Conservation (phyloP, 1,140 invertebrate species). For the Odontomachus brunneus region DNA sequence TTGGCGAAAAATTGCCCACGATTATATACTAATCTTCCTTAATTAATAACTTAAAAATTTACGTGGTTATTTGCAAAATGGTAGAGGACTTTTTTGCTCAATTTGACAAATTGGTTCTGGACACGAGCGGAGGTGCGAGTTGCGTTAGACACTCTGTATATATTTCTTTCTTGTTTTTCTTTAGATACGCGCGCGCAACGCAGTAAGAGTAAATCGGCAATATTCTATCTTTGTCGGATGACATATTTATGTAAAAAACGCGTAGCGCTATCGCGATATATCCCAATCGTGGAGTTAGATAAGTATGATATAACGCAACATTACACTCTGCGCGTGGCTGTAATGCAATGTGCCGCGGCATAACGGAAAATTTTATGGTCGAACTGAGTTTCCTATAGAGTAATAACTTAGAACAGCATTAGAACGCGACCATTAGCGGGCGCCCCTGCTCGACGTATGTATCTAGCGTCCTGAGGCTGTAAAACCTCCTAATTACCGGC, state of each 20-base stretch:
- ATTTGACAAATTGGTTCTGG: no score
- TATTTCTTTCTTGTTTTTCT: no score
- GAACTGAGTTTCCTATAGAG: slow-evolving; percentile 44
- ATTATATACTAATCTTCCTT: no score
- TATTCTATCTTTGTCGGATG: not conserved
- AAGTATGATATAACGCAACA: slow-evolving; percentile 11
- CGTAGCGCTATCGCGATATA: not conserved
- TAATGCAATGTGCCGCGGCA: not conserved
- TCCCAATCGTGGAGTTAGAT: slow-evolving; percentile 10
- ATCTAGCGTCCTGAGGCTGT: slow-evolving; percentile 14
- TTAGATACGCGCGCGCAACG: not conserved
- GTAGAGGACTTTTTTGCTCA: no score
- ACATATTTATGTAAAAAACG: not conserved
- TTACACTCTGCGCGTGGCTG: slow-evolving; percentile 10
- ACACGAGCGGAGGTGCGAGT: no score
- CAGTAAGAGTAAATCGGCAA: not conserved
- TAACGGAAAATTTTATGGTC: slow-evolving; percentile 28
- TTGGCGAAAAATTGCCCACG: no score
- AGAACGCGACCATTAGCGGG: slow-evolving; percentile 28
- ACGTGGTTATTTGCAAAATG: no score
- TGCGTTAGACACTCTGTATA: no score
- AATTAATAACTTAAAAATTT: no score
- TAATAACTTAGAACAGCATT: slow-evolving; percentile 41
- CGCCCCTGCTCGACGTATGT: slow-evolving; percentile 22
- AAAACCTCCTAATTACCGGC: slow-evolving; percentile 26